Base-by-base conservation (phyloP, 2,888 invertebrate species). In the Tinea semifulvella region DNA sequence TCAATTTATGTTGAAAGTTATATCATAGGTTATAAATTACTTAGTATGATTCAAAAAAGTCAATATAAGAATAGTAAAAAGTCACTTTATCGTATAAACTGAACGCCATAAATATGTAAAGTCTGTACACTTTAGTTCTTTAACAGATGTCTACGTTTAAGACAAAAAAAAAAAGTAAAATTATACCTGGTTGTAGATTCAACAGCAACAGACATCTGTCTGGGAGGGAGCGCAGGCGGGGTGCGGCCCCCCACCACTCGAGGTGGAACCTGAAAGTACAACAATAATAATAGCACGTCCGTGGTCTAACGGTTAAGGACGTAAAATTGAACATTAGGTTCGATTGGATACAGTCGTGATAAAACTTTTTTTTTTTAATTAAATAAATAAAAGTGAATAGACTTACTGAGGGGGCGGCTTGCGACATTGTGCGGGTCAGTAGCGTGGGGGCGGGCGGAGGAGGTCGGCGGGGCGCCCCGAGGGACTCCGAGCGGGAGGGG, bases 191-290 rank as follows among this genome's bases (percentile, higher is more conserved):
- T 27, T 13, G 13, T 2, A 13, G 31, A 6, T 31, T 77, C 75
- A 0, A 79, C 76, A 43, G 80, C 72, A 46, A 68, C 82, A 45
- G 85, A 80, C 51, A 70, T 69, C 50, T 85, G 85, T 16, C 85
- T 71, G 48, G 85, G 85, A 11, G 85, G 84, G 44, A 85, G 77
- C 42, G 79, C 79, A 49, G 84, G 82, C 39, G 77, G 74, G 2
- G 70, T 58, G 13, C 46, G 31, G 11, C 49, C 20, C 13, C 52
- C 51, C 17, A 26, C 56, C 28, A 53, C 57, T 0, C 76, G 68
- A 5, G 76, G 77, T 1, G 77, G 77, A 1, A 77, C 60, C 77
- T 77, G 53, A 2, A 47, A 40, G 17, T 26, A 26, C 26, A n/a
- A 26, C 26, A 26, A n/a, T n/a, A n/a, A n/a, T n/a, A n/a, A n/a